Conservation (phyloP, 1,140 invertebrate species). For the Lasioglossum albipes region DNA sequence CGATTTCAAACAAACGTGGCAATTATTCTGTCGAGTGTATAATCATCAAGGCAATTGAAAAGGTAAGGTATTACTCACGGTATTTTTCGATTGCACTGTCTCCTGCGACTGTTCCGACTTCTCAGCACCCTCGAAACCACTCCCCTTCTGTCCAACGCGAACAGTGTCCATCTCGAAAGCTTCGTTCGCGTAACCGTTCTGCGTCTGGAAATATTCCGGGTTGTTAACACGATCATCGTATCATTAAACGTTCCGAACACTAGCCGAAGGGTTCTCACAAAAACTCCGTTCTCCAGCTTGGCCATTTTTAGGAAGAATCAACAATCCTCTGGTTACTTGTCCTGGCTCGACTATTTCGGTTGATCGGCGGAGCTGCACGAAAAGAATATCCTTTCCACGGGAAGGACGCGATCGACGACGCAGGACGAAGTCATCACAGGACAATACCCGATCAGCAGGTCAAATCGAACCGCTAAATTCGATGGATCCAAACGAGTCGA, state of each 20-base stretch:
- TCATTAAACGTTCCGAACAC: neutral
- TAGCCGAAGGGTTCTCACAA: conserved; percentile 37
- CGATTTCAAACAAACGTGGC: no score
- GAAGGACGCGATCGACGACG: neutral
- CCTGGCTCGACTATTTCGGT: no score
- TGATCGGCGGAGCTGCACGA: no score
- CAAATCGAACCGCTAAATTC: no score
- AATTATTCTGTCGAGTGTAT: no score
- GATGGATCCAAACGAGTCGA: no score
- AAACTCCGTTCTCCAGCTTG: conserved; percentile 25
- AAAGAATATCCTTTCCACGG: neutral
- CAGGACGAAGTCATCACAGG: neutral
- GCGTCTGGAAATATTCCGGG: conserved; percentile 36
- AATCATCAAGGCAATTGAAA: no score
- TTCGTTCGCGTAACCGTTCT: conserved; percentile 58
- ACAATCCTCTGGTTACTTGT: no score
- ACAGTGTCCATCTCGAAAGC: conserved; percentile 55
- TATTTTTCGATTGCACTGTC: neutral
- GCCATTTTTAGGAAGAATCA: neutral
- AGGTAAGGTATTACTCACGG: conserved; percentile 1
- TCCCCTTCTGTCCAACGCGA: neutral
- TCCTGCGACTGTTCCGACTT: conserved; percentile 12
- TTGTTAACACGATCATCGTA: neutral
- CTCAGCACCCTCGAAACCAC: neutral
- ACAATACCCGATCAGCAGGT: neutral